phyloP scores from a whole-genome alignment of 2,113 vertebrate genomes.

The Hystrix cristata region DNA sequence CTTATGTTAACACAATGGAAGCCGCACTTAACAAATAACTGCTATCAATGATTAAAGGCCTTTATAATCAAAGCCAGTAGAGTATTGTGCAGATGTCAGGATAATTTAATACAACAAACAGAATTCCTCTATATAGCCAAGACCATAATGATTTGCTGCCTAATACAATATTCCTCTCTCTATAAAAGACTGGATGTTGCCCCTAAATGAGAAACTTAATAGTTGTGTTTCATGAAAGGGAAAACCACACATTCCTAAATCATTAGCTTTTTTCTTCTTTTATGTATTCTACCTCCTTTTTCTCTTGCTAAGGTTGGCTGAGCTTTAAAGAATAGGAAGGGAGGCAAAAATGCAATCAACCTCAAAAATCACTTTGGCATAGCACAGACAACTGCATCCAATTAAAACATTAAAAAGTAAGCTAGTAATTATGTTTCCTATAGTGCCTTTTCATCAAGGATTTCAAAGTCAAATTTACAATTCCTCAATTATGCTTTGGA shows the following conservation, averaged over 20 bases:
- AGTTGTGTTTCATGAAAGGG: conserved; percentile 54
- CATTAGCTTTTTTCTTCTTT: conserved; percentile 76
- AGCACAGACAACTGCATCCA: conserved; percentile 69
- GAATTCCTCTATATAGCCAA: not conserved
- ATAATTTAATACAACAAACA: conserved; percentile 67
- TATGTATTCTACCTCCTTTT: conserved; percentile 72
- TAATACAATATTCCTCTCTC: conserved; percentile 54
- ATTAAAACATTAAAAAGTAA: conserved; percentile 81
- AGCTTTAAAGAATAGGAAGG: conserved; percentile 71
- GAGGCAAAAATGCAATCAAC: conserved; percentile 74
- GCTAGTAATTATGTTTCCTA: conserved; percentile 80
- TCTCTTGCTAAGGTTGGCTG: conserved; percentile 67
- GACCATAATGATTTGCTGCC: conserved; percentile 71
- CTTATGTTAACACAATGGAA: conserved; percentile 56
- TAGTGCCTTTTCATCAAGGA: conserved; percentile 77
- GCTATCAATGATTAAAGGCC: conserved; percentile 76
- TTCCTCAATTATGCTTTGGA: conserved; percentile 59
- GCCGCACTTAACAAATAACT: conserved; percentile 66
- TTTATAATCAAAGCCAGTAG: conserved; percentile 74
- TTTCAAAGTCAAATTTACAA: conserved; percentile 76
- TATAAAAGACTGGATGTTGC: conserved; percentile 38
- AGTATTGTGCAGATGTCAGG: conserved; percentile 57
- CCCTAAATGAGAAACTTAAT: conserved; percentile 57
- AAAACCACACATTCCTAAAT: conserved; percentile 79
- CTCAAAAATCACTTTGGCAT: conserved; percentile 78